Percentiles rank a stretch among this genome's conserved stretches.
phyloP scores from a whole-genome alignment of 2,797 vertebrate species.

The Protosalanx chinensis region DNA sequence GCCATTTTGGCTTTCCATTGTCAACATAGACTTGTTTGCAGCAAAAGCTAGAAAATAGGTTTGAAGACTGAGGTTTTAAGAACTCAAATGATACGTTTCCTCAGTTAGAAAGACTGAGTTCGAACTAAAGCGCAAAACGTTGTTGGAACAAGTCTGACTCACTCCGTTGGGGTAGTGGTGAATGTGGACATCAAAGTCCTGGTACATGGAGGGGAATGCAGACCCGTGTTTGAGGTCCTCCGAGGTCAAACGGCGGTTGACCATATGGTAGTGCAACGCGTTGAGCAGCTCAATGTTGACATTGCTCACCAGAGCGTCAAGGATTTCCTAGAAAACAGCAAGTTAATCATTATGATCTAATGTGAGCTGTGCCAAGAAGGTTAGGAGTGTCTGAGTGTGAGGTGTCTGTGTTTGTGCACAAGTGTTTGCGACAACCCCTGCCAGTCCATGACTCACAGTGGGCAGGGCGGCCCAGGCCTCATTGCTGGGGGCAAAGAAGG shows the following conservation, averaged over 20 bases:
- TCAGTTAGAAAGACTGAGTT: background rate
- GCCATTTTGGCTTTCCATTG: background rate
- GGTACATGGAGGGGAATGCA: constrained; percentile 91
- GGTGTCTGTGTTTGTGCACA: background rate
- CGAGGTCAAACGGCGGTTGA: constrained; percentile 85
- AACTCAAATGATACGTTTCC: too few relatives aligned
- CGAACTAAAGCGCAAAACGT: background rate
- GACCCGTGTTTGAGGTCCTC: constrained; percentile 88
- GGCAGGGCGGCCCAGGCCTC: constrained; percentile 89
- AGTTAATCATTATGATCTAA: background rate
- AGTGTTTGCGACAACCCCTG: background rate
- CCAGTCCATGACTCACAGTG: constrained; percentile 72
- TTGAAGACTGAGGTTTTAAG: too few relatives aligned
- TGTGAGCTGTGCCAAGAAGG: too few relatives aligned
- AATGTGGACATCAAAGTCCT: constrained; percentile 88
- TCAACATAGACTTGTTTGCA: background rate
- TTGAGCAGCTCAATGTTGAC: constrained; percentile 98
- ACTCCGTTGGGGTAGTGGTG: constrained; percentile 96
- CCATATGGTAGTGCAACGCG: constrained; percentile 96
- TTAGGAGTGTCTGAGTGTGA: background rate
- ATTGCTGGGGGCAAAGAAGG: constrained; percentile 96
- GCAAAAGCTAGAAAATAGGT: background rate
- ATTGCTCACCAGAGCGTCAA: constrained; percentile 96
- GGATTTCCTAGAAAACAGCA: constrained; percentile 81
- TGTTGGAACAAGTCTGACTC: constrained; percentile 33